These are phyloP conservation scores for Otocyon megalotis DNA, from an alignment of 2,113 vertebrate genomes.

Conservation along the genomic window DNA sequence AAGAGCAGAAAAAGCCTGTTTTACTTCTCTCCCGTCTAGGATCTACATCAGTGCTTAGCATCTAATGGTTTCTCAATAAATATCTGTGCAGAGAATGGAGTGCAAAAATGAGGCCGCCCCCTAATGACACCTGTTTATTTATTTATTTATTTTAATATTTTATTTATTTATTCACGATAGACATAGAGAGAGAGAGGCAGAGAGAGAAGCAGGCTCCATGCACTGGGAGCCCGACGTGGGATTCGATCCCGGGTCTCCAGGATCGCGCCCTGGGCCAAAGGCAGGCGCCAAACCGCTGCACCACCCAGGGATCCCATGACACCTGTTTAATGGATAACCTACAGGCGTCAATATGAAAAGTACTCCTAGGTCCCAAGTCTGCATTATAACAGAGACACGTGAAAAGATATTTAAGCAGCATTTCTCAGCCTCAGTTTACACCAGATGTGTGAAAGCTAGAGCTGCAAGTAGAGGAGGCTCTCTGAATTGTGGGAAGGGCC, in stretches of 20 bases:
- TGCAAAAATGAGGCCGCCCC: neutral
- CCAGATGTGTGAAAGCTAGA: neutral
- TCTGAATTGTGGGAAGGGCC: neutral
- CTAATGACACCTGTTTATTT: neutral
- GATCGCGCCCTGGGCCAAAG: too few species aligned
- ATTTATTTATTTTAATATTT: too few species aligned
- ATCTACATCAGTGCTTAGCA: neutral
- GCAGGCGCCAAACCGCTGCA: too few species aligned
- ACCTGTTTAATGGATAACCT: neutral
- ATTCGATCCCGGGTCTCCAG: too few species aligned
- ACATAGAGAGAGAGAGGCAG: too few species aligned
- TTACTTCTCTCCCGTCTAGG: neutral
- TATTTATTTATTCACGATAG: too few species aligned
- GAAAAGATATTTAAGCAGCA: neutral
- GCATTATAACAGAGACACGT: fast-evolving
- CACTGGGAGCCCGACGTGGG: too few species aligned
- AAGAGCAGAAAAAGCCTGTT: neutral
- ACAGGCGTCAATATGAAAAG: neutral
- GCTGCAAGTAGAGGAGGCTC: fast-evolving
- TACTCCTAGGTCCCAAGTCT: neutral
- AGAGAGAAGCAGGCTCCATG: too few species aligned
- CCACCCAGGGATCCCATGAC: too few species aligned
- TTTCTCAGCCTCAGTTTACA: neutral
- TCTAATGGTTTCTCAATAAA: neutral
- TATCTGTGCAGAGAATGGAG: neutral